Percentiles rank a stretch among this genome's conserved stretches.
Conservation (phyloP, 2,797 vertebrate genomes). For the Vespertilio murinus region DNA sequence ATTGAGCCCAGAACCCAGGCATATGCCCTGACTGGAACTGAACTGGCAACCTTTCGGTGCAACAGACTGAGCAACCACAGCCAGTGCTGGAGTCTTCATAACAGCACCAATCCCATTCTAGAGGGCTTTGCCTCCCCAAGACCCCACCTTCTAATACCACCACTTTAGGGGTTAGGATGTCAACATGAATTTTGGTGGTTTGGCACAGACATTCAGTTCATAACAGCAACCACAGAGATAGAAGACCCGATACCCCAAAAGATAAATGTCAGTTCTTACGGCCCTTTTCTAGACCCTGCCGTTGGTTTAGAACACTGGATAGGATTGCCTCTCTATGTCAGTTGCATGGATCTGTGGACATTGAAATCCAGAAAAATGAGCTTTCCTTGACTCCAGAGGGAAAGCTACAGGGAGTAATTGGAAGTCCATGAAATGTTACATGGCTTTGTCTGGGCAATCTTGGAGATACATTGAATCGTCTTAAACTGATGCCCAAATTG, state of each 20-base stretch:
- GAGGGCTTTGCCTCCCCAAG: not conserved
- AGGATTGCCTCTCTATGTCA: not conserved
- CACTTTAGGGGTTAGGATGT: not conserved
- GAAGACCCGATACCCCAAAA: not conserved
- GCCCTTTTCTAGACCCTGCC: not conserved
- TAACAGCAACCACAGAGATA: not conserved
- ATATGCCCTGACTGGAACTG: not conserved
- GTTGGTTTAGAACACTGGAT: not conserved
- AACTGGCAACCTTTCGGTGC: not conserved
- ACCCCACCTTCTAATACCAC: not conserved
- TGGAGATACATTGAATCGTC: slow-evolving; percentile 46
- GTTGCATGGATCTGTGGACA: not conserved
- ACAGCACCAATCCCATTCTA: not conserved
- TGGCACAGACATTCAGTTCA: not conserved
- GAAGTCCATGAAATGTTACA: not conserved
- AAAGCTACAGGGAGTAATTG: slow-evolving; percentile 38
- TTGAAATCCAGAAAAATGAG: not conserved
- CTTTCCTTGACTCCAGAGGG: slow-evolving; percentile 10
- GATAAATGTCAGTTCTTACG: not conserved
- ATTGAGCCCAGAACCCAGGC: not conserved
- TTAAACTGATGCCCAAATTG: slow-evolving; percentile 54
- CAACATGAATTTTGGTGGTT: not conserved
- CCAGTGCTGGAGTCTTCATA: not conserved
- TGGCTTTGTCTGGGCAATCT: slow-evolving; percentile 1
- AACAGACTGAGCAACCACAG: not conserved